These are phyloP conservation scores for Bombylius major DNA, from an alignment of 2,888 invertebrate genomes.

Conservation along the genomic window DNA sequence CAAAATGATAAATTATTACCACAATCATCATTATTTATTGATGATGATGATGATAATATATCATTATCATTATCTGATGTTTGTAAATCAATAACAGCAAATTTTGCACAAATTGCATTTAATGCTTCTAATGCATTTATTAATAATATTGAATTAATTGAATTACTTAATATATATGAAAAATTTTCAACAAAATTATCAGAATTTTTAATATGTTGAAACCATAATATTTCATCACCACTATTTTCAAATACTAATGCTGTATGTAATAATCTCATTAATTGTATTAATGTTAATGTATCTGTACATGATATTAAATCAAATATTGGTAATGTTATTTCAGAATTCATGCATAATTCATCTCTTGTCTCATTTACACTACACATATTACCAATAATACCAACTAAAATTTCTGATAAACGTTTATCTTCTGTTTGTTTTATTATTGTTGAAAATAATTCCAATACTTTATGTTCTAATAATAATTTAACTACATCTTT, in stretches of 20 bases:
- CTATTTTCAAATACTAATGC: conserved; percentile 38
- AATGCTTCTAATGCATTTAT: conserved; percentile 46
- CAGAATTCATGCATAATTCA: conserved; percentile 43
- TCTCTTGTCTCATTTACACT: conserved; percentile 49
- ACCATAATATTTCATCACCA: conserved; percentile 38
- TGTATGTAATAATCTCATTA: conserved; percentile 54
- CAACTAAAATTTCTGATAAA: conserved; percentile 66
- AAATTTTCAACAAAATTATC: conserved; percentile 45
- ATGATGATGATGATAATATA: too few species aligned
- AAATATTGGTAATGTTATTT: conserved; percentile 44
- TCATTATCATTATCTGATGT: neutral
- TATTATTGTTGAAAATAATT: conserved; percentile 41
- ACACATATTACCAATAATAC: conserved; percentile 75
- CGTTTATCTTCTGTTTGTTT: conserved; percentile 49
- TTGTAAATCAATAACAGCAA: conserved; percentile 24
- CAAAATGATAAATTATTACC: conserved; percentile 18
- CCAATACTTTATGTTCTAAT: conserved; percentile 51
- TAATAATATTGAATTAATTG: conserved; percentile 50
- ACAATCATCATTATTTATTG: too few species aligned
- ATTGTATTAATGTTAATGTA: conserved; percentile 56
- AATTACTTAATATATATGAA: conserved; percentile 60
- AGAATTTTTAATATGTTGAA: conserved; percentile 38
- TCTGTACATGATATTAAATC: conserved; percentile 50
- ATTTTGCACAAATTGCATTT: conserved; percentile 42
- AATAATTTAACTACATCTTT: conserved; percentile 60